A percentile compares a stretch with the other conserved stretches of the same genome.
Conservation (phyloP, 2,888 invertebrate species). For the Neoaliturus tenellus region DNA sequence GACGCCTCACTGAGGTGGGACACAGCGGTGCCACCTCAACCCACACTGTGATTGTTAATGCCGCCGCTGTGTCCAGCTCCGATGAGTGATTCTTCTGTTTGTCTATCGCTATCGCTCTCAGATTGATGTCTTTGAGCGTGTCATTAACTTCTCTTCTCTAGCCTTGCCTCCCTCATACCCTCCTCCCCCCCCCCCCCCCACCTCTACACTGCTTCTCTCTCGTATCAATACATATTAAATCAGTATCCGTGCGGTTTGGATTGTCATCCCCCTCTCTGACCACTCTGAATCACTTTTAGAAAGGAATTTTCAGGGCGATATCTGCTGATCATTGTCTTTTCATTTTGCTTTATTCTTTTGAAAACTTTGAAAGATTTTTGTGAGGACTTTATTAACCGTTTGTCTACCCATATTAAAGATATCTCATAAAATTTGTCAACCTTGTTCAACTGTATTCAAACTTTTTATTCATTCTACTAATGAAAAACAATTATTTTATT, state of each 20-base stretch:
- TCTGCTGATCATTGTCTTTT: slow-evolving; percentile 26
- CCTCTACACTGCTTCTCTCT: background rate
- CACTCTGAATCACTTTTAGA: background rate
- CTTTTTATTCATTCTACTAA: too few species aligned
- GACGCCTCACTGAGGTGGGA: background rate
- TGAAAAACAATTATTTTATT: too few species aligned
- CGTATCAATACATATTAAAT: slow-evolving; percentile 48
- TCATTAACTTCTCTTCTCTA: slow-evolving; percentile 54
- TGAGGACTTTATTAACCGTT: too few species aligned
- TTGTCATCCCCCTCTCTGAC: slow-evolving; percentile 21
- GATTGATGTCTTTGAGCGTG: slow-evolving; percentile 57
- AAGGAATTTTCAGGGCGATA: background rate
- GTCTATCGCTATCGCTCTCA: slow-evolving; percentile 54
- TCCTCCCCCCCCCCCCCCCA: background rate
- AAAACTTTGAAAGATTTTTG: too few species aligned
- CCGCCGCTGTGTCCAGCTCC: slow-evolving; percentile 11
- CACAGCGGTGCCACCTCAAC: slow-evolving; percentile 20
- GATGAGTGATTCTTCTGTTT: slow-evolving; percentile 58
- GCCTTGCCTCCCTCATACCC: background rate
- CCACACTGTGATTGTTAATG: slow-evolving; percentile 31
- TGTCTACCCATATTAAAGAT: too few species aligned
- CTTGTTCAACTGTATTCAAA: too few species aligned
- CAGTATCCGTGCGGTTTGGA: background rate
- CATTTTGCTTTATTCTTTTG: too few species aligned
- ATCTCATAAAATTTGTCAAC: too few species aligned